These are phyloP conservation scores for Hermetia illucens DNA, from an alignment of 1,140 invertebrate species.

Conservation along the genomic window DNA sequence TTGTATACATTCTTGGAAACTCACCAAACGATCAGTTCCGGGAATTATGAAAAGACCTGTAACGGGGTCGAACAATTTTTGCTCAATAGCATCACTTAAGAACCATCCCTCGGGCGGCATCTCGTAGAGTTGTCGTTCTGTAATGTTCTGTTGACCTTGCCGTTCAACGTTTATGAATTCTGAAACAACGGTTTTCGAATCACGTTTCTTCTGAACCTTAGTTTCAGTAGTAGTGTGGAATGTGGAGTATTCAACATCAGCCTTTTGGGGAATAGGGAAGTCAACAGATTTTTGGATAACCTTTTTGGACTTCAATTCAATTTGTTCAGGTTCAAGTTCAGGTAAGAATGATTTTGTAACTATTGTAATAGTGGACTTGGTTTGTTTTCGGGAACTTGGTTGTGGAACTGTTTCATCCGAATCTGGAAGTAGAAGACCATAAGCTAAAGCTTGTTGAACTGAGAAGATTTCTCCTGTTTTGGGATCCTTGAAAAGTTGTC, in stretches of 20 bases:
- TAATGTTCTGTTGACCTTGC: conserved; percentile 18
- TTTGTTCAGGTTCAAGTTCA: conserved; percentile 18
- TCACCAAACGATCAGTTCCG: conserved; percentile 67
- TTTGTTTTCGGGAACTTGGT: conserved; percentile 25
- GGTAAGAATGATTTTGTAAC: conserved; percentile 26
- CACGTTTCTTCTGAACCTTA: conserved; percentile 20
- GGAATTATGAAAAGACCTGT: conserved; percentile 78
- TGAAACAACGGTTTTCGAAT: conserved; percentile 28
- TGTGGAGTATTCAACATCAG: conserved; percentile 4
- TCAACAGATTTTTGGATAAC: conserved; percentile 25
- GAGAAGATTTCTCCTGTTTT: conserved; percentile 57
- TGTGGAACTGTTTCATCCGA: conserved; percentile 29
- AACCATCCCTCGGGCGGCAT: conserved; percentile 71
- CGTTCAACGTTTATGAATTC: conserved; percentile 34
- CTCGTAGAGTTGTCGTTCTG: conserved; percentile 39
- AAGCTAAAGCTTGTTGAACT: conserved; percentile 67
- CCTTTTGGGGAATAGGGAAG: conserved; percentile 16
- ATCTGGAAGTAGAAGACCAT: conserved; percentile 49
- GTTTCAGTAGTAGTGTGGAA: conserved; percentile 13
- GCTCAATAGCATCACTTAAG: conserved; percentile 58
- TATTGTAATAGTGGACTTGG: conserved; percentile 29
- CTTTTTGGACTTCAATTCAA: conserved; percentile 32
- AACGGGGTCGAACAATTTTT: conserved; percentile 62
- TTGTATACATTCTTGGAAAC: conserved; percentile 76
- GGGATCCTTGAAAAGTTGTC: conserved; percentile 66